A percentile compares a stretch with the other conserved stretches of the same genome.
Evolutionary conservation across 2,888 invertebrate species (phyloP).

Genomic region (Corythucha ciliata): DNA sequence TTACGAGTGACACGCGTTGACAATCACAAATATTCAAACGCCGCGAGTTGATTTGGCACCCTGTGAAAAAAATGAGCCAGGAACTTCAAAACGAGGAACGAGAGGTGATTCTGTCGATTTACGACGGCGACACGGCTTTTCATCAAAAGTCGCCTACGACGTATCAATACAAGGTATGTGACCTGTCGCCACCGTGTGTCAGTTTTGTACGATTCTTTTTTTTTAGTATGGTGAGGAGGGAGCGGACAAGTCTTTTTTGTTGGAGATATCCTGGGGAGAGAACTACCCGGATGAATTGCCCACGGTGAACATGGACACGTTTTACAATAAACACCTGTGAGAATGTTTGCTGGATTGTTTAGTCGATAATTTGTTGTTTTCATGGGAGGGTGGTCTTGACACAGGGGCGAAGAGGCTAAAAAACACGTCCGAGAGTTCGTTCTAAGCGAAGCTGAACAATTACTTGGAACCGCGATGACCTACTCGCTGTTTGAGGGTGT

Average conservation of each 20-base stretch:
- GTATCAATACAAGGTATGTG: conserved; percentile 80
- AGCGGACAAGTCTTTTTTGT: conserved; percentile 65
- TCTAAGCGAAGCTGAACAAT: conserved; percentile 64
- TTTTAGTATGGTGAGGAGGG: conserved; percentile 74
- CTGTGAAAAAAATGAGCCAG: conserved; percentile 15
- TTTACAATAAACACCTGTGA: conserved; percentile 89
- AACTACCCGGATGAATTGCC: conserved; percentile 80
- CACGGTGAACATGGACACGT: conserved; percentile 72
- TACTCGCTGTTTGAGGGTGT: conserved; percentile 86
- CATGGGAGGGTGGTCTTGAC: too few relatives aligned
- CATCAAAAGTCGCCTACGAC: conserved; percentile 66
- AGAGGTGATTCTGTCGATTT: conserved; percentile 85
- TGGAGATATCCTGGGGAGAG: conserved; percentile 80
- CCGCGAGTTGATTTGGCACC: too few relatives aligned
- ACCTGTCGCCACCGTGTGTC: neutral
- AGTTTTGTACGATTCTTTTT: conserved; percentile 14
- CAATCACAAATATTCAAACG: too few relatives aligned
- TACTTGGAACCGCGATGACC: conserved; percentile 87
- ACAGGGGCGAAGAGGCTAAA: conserved; percentile 20
- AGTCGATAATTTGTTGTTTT: neutral
- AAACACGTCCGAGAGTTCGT: conserved; percentile 58
- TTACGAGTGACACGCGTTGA: too few relatives aligned
- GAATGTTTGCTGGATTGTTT: conserved; percentile 40
- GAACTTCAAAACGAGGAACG: conserved; percentile 78
- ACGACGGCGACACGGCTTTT: conserved; percentile 83